Evolutionary conservation across 2,888 invertebrate genomes (phyloP).

Genomic region (Aspidapion aeneum): DNA sequence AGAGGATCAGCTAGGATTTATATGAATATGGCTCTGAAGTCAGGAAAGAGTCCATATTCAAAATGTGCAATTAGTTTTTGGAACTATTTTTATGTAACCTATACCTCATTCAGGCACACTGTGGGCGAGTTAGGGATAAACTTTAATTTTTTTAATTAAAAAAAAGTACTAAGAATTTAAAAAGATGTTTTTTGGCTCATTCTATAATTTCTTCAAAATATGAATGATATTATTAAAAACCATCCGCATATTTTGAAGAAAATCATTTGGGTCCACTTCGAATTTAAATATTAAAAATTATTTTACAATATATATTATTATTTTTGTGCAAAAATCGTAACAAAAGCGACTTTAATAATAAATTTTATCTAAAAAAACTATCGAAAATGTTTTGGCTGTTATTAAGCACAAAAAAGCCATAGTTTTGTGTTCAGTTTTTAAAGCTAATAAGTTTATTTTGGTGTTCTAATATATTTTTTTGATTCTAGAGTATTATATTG

Average conservation of each 20-base stretch:
- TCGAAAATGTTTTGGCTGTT: neutral
- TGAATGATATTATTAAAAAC: no score
- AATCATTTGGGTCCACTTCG: neutral
- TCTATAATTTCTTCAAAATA: no score
- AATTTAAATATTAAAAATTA: neutral
- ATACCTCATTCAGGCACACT: no score
- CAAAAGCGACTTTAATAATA: neutral
- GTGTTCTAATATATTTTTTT: neutral
- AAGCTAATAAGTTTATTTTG: neutral
- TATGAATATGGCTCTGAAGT: no score
- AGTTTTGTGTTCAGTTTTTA: neutral
- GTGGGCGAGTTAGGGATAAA: no score
- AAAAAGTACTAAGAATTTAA: no score
- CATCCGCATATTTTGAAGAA: neutral
- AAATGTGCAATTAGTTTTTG: no score
- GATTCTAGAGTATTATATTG: neutral
- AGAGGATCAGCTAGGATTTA: no score
- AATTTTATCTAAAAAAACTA: neutral
- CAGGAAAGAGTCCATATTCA: no score
- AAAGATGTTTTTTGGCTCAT: no score
- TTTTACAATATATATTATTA: neutral
- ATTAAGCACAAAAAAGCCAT: neutral
- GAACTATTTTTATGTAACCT: no score
- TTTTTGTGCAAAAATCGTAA: neutral
- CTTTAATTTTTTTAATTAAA: no score